Base-by-base conservation (phyloP, 2,888 invertebrate genomes). In the Masnerella sp. region DNA sequence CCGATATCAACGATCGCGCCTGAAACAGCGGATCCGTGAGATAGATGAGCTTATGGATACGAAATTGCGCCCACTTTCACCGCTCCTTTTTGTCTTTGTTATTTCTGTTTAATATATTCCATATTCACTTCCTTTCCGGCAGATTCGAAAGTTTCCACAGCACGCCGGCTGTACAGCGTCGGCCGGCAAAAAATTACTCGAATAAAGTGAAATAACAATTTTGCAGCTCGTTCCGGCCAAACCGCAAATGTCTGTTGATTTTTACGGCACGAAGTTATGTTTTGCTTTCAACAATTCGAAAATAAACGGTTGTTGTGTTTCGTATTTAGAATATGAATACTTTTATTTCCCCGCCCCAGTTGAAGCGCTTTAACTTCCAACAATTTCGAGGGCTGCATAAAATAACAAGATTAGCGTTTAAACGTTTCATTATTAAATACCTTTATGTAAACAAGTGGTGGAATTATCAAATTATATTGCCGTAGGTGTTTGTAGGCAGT, bases 1-100 rank as follows among this genome's bases (percentile, higher is more conserved):
- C 47, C 65, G 58, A 68, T 73, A 68, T 58, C 59, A 49, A 40
- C 54, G 62, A 73, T 68, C 45, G 49, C 47, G 34, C 36, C 45
- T 28, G 36, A 34, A 61, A 54, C 61, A 47, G 51, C 49, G 52
- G 17, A 62, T 62, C 40, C 52, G 28, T 49, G 32, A 51, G 45
- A 58, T 42, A 45, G 45, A 65, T 20, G 54, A 58, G 54, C 54
- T 67, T 72, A 72, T 61, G 59, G 40, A 18, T 52, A 34, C 30
- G 40, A 72, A 59, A 71, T 62, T 45, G 43, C 38, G 18, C 7
- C 17, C 42, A 51, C 56, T 62, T 56, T 58, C 45, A 20, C 49
- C 45, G n/a, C 17, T 32, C 15, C 34, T 18, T 5, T 36, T 40
- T 30, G n/a, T 49, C 52, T 36, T 45, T 30, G 68, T 59, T 14